phyloP scores from a whole-genome alignment of 2,797 vertebrate species.

The Neopelma chrysocephalum region DNA sequence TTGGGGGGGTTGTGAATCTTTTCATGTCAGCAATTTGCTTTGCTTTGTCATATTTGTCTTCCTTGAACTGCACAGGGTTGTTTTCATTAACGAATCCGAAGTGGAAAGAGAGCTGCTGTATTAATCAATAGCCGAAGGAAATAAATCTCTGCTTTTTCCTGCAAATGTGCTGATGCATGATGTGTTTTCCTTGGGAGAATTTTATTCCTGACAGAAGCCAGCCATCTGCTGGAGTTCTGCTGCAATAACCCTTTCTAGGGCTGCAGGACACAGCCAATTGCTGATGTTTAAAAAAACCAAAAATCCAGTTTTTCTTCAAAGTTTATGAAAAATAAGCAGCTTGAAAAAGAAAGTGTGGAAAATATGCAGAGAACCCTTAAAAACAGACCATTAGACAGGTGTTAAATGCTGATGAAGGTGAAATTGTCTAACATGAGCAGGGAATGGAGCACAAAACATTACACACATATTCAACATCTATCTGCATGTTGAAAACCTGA shows the following conservation, averaged over 20 bases:
- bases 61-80: neutral
- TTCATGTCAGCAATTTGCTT: conserved; percentile 8
- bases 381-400: neutral
- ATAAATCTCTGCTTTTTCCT: neutral
- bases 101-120: neutral
- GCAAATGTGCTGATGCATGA: neutral
- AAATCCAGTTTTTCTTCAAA: neutral
- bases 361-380: neutral
- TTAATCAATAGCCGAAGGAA: neutral
- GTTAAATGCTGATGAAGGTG: neutral
- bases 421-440: neutral
- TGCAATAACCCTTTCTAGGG: conserved; percentile 18
- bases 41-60: neutral
- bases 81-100: neutral
- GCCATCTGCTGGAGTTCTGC: conserved; percentile 64
- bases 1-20: neutral
- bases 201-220: conserved; percentile 65
- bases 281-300: neutral
- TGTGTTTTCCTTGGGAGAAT: neutral
- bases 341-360: neutral
- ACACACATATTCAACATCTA: neutral
- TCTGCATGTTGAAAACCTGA: neutral
- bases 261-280: neutral
- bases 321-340: neutral
- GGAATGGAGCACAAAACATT: neutral